phyloP scores from a whole-genome alignment of 2,113 vertebrate genomes.

The Zingel zingel region DNA sequence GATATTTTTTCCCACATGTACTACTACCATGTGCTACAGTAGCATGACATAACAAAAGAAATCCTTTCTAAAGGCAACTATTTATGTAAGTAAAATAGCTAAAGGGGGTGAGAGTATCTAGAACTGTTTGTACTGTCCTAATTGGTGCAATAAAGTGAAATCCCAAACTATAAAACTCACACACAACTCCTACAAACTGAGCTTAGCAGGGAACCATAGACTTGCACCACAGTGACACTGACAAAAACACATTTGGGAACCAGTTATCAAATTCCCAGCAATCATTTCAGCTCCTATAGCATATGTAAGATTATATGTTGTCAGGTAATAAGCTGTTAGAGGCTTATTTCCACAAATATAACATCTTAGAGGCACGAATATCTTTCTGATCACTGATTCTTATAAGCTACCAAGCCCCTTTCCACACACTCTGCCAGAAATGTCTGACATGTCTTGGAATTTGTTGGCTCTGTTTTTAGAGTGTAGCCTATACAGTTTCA shows the following conservation, averaged over 20 bases:
- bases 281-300: constrained; percentile 40
- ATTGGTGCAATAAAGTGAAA: constrained; percentile 29
- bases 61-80: constrained; percentile 4
- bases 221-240: constrained; percentile 2
- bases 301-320: constrained; percentile 54
- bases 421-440: constrained; percentile 61
- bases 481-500: constrained; percentile 68
- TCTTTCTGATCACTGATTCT: constrained; percentile 51
- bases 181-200: constrained; percentile 14
- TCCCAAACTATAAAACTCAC: constrained; percentile 16
- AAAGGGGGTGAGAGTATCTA: neutral
- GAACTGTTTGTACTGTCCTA: neutral
- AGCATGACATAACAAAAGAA: neutral
- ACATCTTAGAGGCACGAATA: constrained; percentile 49
- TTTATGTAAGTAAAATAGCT: constrained; percentile 16
- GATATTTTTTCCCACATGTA: neutral
- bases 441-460: constrained; percentile 60
- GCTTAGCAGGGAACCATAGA: constrained; percentile 8
- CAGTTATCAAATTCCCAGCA: constrained; percentile 27
- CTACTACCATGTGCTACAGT: neutral
- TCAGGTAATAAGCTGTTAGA: constrained; percentile 47
- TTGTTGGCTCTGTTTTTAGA: constrained; percentile 57
- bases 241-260: constrained; percentile 32
- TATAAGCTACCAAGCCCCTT: constrained; percentile 46
- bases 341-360: constrained; percentile 48